Conservation (phyloP, 2,888 invertebrate species). For the Sphaerophoria rueppellii region DNA sequence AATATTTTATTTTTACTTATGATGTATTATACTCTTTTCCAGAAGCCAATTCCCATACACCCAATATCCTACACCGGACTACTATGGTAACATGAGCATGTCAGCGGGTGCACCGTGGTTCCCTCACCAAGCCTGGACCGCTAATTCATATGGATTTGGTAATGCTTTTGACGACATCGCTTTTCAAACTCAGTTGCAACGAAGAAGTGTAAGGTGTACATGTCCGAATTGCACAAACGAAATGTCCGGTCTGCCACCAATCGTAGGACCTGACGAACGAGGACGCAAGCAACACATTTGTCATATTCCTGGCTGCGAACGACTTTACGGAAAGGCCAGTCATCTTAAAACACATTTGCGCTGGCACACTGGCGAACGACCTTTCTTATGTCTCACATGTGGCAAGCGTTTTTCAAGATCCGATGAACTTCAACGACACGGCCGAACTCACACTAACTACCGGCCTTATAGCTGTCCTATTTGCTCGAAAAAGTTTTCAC, state of each 20-base stretch:
- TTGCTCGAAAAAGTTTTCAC: conserved; percentile 95
- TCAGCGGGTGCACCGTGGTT: conserved; percentile 80
- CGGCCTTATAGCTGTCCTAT: conserved; percentile 93
- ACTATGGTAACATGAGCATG: conserved; percentile 81
- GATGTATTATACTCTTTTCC: conserved; percentile 29
- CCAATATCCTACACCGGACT: conserved; percentile 80
- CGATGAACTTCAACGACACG: conserved; percentile 94
- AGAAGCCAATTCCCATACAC: conserved; percentile 81
- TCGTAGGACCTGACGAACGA: conserved; percentile 87
- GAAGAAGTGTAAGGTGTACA: conserved; percentile 89
- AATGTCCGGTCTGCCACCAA: conserved; percentile 89
- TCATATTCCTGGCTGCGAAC: conserved; percentile 93
- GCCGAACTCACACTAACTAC: conserved; percentile 94
- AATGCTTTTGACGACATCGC: conserved; percentile 81
- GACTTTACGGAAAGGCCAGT: conserved; percentile 96
- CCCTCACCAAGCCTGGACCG: conserved; percentile 80
- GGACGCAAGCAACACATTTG: conserved; percentile 93
- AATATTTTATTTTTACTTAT: too few species aligned
- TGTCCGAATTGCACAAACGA: conserved; percentile 92
- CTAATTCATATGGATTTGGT: conserved; percentile 79
- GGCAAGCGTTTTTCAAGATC: conserved; percentile 95
- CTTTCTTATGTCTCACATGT: conserved; percentile 94
- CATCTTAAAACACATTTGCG: conserved; percentile 95
- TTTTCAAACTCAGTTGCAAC: conserved; percentile 84
- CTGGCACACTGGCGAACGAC: conserved; percentile 96